Conservation (phyloP, 92 coral and sea anemone species). For the Parazoanthus darwini region DNA sequence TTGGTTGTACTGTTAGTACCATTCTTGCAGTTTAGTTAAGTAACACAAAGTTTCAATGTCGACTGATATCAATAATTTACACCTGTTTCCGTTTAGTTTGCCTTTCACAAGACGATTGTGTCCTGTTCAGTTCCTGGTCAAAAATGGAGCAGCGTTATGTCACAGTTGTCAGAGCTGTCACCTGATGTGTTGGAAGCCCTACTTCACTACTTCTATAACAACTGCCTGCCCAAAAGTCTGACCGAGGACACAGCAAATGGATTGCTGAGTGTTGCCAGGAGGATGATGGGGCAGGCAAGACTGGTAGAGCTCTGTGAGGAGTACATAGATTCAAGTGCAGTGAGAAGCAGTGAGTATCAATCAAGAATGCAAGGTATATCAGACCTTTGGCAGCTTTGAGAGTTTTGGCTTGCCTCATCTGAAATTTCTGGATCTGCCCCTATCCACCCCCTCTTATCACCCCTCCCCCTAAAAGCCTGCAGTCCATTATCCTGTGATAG, state of each 20-base stretch:
- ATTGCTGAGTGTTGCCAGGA: slow-evolving; percentile 13
- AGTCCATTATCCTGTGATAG: no score
- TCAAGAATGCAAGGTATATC: no score
- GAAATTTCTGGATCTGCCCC: no score
- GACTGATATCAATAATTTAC: no score
- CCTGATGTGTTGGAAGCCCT: slow-evolving; percentile 29
- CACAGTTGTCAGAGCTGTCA: slow-evolving; percentile 21
- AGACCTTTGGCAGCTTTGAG: no score
- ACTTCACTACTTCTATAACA: slow-evolving; percentile 35
- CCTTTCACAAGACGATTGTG: slow-evolving; percentile 31
- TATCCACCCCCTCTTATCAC: no score
- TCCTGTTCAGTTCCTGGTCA: slow-evolving; percentile 19
- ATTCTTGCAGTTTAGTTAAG: neutral
- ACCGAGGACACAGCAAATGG: slow-evolving; percentile 26
- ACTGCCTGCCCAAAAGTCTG: slow-evolving; percentile 29
- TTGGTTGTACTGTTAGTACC: no score
- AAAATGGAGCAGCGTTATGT: slow-evolving; percentile 22
- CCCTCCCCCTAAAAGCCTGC: no score
- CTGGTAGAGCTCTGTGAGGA: slow-evolving; percentile 33
- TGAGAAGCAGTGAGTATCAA: slow-evolving; percentile 33
- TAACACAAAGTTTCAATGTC: no score
- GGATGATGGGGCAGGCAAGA: slow-evolving; percentile 10
- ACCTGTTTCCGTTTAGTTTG: slow-evolving; percentile 7
- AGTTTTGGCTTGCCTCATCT: no score
- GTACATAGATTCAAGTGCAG: slow-evolving; percentile 35